These are phyloP conservation scores for Ormia ochracea DNA, from an alignment of 2,888 invertebrate species.

Conservation along the genomic window DNA sequence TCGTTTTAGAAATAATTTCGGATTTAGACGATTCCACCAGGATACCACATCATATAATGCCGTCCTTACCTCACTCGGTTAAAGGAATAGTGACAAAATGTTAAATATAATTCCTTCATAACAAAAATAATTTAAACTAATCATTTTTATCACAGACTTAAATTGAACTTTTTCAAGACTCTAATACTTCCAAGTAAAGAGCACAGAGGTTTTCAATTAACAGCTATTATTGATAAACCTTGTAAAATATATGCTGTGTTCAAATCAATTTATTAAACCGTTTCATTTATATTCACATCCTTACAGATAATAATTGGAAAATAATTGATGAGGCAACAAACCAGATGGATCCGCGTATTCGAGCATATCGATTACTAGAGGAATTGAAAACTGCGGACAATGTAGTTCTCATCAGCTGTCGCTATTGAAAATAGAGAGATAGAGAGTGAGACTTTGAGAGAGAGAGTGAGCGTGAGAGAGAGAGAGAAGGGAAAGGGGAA, in stretches of 20 bases:
- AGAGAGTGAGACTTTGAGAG: not conserved
- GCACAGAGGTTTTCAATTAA: not conserved
- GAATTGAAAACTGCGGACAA: not conserved
- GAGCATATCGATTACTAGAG: not conserved
- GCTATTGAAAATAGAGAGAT: not conserved
- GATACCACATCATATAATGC: too few species aligned
- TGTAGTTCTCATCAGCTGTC: not conserved
- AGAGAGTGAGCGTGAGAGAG: not conserved
- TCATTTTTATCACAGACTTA: too few species aligned
- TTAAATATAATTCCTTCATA: too few species aligned
- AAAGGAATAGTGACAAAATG: too few species aligned
- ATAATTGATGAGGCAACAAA: constrained; percentile 11
- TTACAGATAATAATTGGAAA: constrained; percentile 37
- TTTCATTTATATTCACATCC: constrained; percentile 2
- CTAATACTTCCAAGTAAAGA: too few species aligned
- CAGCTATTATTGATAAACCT: not conserved
- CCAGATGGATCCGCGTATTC: not conserved
- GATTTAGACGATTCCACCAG: too few species aligned
- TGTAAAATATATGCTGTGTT: not conserved
- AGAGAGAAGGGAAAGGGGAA: not conserved
- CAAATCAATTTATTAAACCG: not conserved
- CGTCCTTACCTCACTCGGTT: too few species aligned
- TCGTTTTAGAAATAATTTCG: too few species aligned
- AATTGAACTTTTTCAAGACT: too few species aligned
- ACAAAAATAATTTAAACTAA: too few species aligned